Evolutionary conservation across 2,797 vertebrate species (phyloP), one percentile per base, ranked within the genome.

Genomic region (Acrocephalus scirpaceus): DNA sequence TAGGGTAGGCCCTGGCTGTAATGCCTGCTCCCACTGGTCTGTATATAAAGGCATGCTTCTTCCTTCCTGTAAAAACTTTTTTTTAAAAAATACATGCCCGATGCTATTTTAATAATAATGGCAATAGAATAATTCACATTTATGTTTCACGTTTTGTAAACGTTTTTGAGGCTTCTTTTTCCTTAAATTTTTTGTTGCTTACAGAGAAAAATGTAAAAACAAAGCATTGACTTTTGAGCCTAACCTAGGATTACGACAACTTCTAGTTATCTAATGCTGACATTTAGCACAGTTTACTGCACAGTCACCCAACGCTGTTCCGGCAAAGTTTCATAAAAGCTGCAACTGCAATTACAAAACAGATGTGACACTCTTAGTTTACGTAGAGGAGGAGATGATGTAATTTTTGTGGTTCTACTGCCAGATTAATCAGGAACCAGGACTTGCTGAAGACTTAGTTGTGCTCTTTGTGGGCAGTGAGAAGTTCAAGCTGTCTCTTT

Each of bases 301-400:
- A 11, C 51, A 79, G 61, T 65, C 69, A 69, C 27, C 26, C 64
- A 45, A 40, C 48, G 34, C 36, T 90, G 8, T 77, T 92, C 69
- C 0, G 0, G 44, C 3, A 7, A 67, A 78, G 67, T 90, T 93
- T 95, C 83, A 32, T 66, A 56, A 86, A 93, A 79, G 21, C 67
- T 92, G 77, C 44, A 78, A 36, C 60, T 85, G 78, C 32, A 70
- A 25, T 90, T 94, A 48, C 86, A 76, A 89, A 95, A 93, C 48
- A 71, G 34, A 76, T 74, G 77, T 79, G 60, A 70, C 57, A 6
- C 51, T 65, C n/a, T 32, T 29, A 50, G 44, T 57, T 97, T 87
- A 89, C 1, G 5, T 45, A 90, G 84, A 82, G 50, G 44, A 69
- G 80, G 56, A 4, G 16, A 36, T 95, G 58, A 74, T 92, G 84